A percentile compares a stretch with the other conserved stretches of the same genome.
Evolutionary conservation across 1,140 invertebrate genomes (phyloP).

Genomic region (Tribolium castaneum): DNA sequence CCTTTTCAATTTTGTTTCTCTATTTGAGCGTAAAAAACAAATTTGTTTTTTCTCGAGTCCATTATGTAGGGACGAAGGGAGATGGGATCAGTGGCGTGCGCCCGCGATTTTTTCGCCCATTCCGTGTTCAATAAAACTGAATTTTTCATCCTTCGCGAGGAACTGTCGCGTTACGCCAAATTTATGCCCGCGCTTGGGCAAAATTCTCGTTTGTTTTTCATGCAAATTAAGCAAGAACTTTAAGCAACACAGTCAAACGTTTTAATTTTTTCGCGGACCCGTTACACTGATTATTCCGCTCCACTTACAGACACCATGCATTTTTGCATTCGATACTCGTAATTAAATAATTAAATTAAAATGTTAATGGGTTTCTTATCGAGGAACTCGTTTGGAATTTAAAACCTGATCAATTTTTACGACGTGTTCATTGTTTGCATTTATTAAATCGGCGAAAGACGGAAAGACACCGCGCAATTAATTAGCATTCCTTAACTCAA

Average conservation of each 20-base stretch:
- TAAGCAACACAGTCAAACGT: neutral
- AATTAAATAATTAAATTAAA: conserved; percentile 25
- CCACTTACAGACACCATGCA: neutral
- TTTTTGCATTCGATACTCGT: neutral
- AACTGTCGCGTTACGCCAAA: neutral
- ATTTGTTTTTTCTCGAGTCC: conserved; percentile 58
- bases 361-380: conserved; percentile 27
- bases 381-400: conserved; percentile 3
- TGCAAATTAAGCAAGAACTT: conserved; percentile 1
- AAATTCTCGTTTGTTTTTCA: neutral
- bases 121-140: conserved; percentile 17
- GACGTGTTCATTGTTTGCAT: conserved; percentile 3
- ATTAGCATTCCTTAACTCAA: conserved; percentile 54
- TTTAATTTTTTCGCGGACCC: neutral
- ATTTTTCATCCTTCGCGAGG: neutral
- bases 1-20: conserved; percentile 59
- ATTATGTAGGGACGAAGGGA: conserved; percentile 48
- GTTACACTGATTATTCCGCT: neutral
- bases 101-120: neutral
- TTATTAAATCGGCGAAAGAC: neutral
- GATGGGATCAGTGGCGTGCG: conserved; percentile 29
- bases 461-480: conserved; percentile 44
- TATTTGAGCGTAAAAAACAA: conserved; percentile 59
- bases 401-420: conserved; percentile 5
- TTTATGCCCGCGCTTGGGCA: neutral